Percentiles rank a stretch among this genome's conserved stretches.
Evolutionary conservation across 1,140 invertebrate genomes (phyloP).

Genomic region (Zaprionus gabonicus): DNA sequence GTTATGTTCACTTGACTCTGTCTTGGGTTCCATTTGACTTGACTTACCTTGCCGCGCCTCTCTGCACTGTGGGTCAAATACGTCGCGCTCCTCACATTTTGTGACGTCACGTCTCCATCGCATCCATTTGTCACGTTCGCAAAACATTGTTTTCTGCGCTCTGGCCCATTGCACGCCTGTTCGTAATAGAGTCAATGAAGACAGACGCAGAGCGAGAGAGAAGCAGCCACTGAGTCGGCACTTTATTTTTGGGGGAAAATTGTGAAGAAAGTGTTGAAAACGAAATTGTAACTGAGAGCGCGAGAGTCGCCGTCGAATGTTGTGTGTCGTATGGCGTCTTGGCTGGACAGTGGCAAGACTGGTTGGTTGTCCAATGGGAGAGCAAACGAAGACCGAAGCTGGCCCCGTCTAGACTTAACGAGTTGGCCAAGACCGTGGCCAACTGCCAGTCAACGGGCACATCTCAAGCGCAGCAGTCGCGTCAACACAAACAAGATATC

Average conservation of each 20-base stretch:
- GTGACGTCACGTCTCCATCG: conserved; percentile 59
- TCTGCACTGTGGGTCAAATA: conserved; percentile 15
- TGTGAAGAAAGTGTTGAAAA: conserved; percentile 83
- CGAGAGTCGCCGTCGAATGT: conserved; percentile 42
- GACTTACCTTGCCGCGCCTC: conserved; percentile 1
- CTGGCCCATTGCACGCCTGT: conserved; percentile 64
- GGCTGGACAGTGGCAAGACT: conserved; percentile 28
- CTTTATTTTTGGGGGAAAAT: conserved; percentile 73
- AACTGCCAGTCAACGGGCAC: conserved; percentile 72
- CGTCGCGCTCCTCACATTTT: neutral
- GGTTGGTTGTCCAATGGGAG: conserved; percentile 32
- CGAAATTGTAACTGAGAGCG: conserved; percentile 78
- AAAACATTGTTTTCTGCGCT: conserved; percentile 55
- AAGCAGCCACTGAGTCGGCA: conserved; percentile 43
- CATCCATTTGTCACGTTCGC: conserved; percentile 68
- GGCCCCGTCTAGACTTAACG: conserved; percentile 59
- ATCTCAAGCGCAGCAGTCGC: conserved; percentile 76
- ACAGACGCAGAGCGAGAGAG: conserved; percentile 12
- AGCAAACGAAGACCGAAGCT: conserved; percentile 7
- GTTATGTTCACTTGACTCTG: neutral
- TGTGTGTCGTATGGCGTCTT: neutral
- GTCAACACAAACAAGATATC: conserved; percentile 31
- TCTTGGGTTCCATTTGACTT: neutral
- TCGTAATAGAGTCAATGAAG: conserved; percentile 65
- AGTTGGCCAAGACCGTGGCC: conserved; percentile 58